phyloP scores from a whole-genome alignment of 2,797 vertebrate genomes.

The Myripristis jacobus region DNA sequence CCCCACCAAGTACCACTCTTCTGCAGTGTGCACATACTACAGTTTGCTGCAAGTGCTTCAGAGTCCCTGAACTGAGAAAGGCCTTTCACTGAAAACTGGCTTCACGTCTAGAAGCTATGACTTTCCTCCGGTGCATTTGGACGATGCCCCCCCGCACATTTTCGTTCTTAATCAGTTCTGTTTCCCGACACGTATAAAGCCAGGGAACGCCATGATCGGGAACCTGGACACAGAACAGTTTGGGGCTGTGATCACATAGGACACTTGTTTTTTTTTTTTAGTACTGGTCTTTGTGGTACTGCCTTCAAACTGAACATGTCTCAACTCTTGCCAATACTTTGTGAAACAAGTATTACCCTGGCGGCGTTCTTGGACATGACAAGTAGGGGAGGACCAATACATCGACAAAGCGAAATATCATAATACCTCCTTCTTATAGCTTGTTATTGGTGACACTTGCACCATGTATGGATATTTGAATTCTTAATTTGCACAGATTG shows the following conservation, averaged over 20 bases:
- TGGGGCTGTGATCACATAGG: conserved; percentile 41
- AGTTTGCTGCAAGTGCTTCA: conserved; percentile 65
- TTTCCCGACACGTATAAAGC: conserved; percentile 5
- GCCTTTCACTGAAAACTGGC: conserved; percentile 10
- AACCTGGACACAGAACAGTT: conserved; percentile 31
- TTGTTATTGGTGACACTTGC: no score
- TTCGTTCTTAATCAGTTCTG: neutral
- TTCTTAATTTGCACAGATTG: no score
- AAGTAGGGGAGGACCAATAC: no score
- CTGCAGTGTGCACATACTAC: conserved; percentile 56
- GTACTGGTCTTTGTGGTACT: no score
- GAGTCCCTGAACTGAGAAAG: conserved; percentile 31
- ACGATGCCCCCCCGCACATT: no score
- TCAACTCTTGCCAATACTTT: no score
- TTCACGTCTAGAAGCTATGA: conserved; percentile 16
- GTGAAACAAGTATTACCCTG: no score
- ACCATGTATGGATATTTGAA: no score
- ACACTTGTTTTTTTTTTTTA: neutral
- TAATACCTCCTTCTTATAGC: no score
- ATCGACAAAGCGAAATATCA: no score
- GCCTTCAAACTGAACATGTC: no score
- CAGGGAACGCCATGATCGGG: conserved; percentile 5
- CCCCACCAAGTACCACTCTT: conserved; percentile 47
- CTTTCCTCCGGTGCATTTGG: neutral
- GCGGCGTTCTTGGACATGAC: no score